These are phyloP conservation scores for Papilio polyxenes DNA, from an alignment of 1,140 invertebrate genomes.

Conservation along the genomic window DNA sequence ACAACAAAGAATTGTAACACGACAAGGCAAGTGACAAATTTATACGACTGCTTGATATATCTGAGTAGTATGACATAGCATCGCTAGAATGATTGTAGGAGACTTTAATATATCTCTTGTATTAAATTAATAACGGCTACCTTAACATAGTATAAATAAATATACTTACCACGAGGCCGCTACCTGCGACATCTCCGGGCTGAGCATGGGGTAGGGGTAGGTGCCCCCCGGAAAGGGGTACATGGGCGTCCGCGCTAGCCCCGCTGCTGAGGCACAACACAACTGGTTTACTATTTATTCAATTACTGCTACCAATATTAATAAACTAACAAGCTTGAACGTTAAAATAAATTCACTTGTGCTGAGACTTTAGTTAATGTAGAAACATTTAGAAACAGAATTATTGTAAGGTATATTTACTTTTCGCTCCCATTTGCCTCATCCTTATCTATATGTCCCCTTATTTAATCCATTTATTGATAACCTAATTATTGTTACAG, in stretches of 20 bases:
- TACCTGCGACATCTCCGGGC: slow-evolving; percentile 96
- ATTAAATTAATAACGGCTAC: not conserved
- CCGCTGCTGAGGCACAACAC: slow-evolving; percentile 78
- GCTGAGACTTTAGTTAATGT: not conserved
- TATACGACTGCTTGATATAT: no score
- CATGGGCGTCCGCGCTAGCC: slow-evolving; percentile 93
- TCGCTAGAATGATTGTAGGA: no score
- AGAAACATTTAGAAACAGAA: no score
- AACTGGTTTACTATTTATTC: slow-evolving; percentile 35
- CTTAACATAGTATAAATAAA: not conserved
- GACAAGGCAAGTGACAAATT: no score
- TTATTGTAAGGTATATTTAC: no score
- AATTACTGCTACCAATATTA: slow-evolving; percentile 13
- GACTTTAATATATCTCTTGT: not conserved
- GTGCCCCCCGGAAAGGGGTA: slow-evolving; percentile 92
- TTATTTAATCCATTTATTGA: no score
- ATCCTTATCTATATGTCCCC: no score
- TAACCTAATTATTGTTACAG: no score
- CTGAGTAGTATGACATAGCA: no score
- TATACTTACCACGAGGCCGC: slow-evolving; percentile 93
- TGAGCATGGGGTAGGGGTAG: slow-evolving; percentile 96
- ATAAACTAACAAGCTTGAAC: not conserved
- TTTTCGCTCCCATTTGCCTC: no score
- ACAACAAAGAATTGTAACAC: no score
- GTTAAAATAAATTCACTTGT: not conserved